Evolutionary conservation across 2,113 vertebrate genomes (phyloP), one percentile per base, ranked within the genome.

Genomic region (Nestor notabilis): DNA sequence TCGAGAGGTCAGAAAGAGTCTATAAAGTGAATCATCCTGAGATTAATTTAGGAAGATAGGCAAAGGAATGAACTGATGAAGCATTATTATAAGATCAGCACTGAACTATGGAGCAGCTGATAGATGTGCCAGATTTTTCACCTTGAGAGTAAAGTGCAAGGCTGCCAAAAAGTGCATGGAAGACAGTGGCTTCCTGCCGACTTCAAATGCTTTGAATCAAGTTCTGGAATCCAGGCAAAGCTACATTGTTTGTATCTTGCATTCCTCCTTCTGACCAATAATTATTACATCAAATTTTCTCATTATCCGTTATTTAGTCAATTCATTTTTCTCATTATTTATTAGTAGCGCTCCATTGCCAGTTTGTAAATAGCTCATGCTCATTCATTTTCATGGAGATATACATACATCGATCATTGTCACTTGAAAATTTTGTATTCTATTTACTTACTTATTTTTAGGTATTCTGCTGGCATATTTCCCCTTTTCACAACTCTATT

Each of bases 381-480:
- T 79, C 37, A 63, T 94, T 85, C 58, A 47, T 86, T 95, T 95
- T 87, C 39, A 17, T 56, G 63, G 31, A 72, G 11, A 74, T 21
- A 7, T 53, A 65, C 64, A 68, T 18, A 49, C 19, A 53, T 79
- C 69, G 89, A 68, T 80, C 79, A 39, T 35, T 60, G 50, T 78
- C 68, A n/a, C 35, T 87, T 88, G 41, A 78, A 91, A 83, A 66
- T 69, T 78, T 19, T 66, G 39, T 80, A 92, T 84, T 49, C 60
- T 53, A 31, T 44, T 96, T 96, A n/a, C 27, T 43, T 91, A 94
- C 71, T 83, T 71, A 83, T 60, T 93, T 97, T 72, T 50, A 85
- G 78, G 35, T 39, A 37, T 23, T 33, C 13, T 75, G 43, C 6
- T 95, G 47, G 75, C 29, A 87, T 61, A 46, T 53, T 79, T 90